Base-by-base conservation (phyloP, 2,888 invertebrate species). In the Acronicta alni region DNA sequence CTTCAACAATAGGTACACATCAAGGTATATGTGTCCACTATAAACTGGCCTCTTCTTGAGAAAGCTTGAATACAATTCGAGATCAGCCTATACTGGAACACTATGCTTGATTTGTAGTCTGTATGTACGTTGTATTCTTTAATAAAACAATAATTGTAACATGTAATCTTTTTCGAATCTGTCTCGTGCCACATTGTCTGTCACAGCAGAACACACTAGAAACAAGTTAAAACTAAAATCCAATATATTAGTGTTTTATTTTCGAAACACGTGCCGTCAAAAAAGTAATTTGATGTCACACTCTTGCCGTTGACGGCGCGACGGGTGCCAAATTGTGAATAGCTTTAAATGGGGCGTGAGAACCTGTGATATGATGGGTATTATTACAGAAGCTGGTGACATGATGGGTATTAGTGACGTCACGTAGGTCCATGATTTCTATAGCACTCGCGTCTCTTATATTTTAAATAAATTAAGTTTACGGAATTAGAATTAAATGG, bases 271-370 rank as follows among this genome's bases (percentile, higher is more conserved):
- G 26, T 53, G 14, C 48, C 18, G 18, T 61, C 37, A 55, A 57
- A 67, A 60, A 70, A 57, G 49, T 51, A 46, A 37, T 64, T 56
- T 57, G 45, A 39, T 26, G 39, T 63, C 41, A 69, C 39, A 37
- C 45, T 49, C 35, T n/a, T n/a, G n/a, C n/a, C n/a, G n/a, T n/a
- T 45, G 47, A 42, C 47, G 47, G 35, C 37, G 30, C 47, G 45
- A 41, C 18, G 55, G 47, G 14, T 35, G 32, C 51, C 56, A 64
- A 72, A 64, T 75, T 75, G 60, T 61, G 54, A 62, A 76, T 58
- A 58, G 61, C 72, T 71, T n/a, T n/a, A n/a, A n/a, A n/a, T n/a
- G n/a, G n/a, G n/a, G n/a, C n/a, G n/a, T n/a, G n/a, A n/a, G n/a
- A n/a, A n/a, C 72, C 74, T 23, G 23, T n/a, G 23, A 7, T 23